Conservation (phyloP, 2,888 invertebrate species). For the Perizoma flavofasciatum region DNA sequence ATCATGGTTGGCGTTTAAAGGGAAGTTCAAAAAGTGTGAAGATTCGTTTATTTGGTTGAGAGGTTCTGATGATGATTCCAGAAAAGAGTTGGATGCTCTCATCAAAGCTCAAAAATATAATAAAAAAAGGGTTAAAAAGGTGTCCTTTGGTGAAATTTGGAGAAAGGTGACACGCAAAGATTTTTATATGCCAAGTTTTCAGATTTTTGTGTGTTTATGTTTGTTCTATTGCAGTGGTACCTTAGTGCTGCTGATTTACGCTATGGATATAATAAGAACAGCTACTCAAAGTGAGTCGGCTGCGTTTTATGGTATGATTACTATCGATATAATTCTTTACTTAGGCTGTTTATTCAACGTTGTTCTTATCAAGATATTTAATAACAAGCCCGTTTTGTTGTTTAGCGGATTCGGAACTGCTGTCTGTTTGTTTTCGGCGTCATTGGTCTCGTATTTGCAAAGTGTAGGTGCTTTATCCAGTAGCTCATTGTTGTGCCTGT, state of each 20-base stretch:
- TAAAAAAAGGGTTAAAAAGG: neutral
- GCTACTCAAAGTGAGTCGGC: conserved; percentile 15
- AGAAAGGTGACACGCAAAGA: conserved; percentile 13
- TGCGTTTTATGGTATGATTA: conserved; percentile 19
- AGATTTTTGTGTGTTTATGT: conserved; percentile 13
- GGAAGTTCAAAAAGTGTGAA: conserved; percentile 29
- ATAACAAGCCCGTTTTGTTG: conserved; percentile 21
- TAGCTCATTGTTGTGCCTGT: conserved; percentile 19
- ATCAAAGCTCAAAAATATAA: conserved; percentile 18
- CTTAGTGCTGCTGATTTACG: conserved; percentile 22
- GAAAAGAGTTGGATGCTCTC: conserved; percentile 28
- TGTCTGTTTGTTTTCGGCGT: conserved; percentile 8
- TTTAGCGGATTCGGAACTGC: conserved; percentile 6
- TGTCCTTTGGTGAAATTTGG: neutral
- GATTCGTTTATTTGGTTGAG: conserved; percentile 27
- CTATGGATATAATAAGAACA: conserved; percentile 13
- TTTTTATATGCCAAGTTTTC: conserved; percentile 25
- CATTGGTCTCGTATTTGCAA: conserved; percentile 17
- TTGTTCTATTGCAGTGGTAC: conserved; percentile 26
- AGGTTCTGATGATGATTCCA: conserved; percentile 26
- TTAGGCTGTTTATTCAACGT: conserved; percentile 6
- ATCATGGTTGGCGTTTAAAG: conserved; percentile 36
- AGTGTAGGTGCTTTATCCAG: conserved; percentile 7
- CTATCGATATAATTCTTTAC: conserved; percentile 9
- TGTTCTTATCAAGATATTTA: conserved; percentile 16